phyloP scores from a whole-genome alignment of 1,140 invertebrate genomes.

The Atopsyche davidsoni region DNA sequence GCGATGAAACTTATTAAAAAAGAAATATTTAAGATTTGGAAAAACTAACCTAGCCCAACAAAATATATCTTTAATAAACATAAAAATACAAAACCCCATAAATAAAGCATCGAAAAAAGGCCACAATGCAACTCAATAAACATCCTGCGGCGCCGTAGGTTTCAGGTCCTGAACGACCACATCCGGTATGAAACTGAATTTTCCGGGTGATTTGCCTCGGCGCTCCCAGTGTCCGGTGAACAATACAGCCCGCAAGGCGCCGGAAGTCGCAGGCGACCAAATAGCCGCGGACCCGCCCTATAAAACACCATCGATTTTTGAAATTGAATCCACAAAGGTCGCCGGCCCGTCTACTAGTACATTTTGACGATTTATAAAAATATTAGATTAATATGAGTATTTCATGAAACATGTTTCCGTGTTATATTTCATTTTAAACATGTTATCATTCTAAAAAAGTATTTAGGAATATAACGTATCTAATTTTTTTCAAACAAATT shows the following conservation, averaged over 20 bases:
- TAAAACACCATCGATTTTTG: too few species aligned
- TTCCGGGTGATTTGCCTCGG: slow-evolving; percentile 21
- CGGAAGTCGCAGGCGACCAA: too few species aligned
- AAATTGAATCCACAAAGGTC: too few species aligned
- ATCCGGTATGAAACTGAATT: slow-evolving; percentile 25
- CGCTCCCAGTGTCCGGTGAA: slow-evolving; percentile 12
- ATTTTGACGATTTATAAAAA: background rate
- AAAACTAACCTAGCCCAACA: too few species aligned
- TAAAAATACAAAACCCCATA: too few species aligned
- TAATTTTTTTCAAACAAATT: too few species aligned
- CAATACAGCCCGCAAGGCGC: slow-evolving; percentile 20
- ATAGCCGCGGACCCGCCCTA: too few species aligned
- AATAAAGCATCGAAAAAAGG: background rate
- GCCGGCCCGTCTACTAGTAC: too few species aligned
- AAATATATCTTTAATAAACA: too few species aligned
- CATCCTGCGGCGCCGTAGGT: background rate
- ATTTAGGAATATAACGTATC: too few species aligned
- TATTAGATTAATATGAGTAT: background rate
- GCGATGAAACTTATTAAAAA: too few species aligned
- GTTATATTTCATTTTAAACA: background rate
- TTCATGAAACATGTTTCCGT: background rate
- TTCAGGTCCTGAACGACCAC: slow-evolving; percentile 7
- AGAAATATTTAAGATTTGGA: too few species aligned
- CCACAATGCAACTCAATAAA: background rate
- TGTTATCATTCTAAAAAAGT: slow-evolving; percentile 1